Evolutionary conservation across 2,113 vertebrate genomes (phyloP).

Genomic region (Indri indri): DNA sequence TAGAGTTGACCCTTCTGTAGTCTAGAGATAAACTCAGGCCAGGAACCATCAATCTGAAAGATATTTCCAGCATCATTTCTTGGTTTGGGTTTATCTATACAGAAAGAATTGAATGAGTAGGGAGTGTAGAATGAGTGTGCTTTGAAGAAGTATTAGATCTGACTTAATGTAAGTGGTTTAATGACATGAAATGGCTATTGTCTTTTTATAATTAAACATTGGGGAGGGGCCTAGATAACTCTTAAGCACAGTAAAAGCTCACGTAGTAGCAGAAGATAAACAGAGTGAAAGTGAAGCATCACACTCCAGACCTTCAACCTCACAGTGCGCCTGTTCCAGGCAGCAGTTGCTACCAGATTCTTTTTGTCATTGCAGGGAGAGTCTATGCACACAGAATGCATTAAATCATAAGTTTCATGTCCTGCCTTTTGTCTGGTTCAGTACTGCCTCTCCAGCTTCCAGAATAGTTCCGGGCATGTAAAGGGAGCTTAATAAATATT

Average conservation of each 20-base stretch:
- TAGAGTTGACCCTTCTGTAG: slow-evolving; percentile 56
- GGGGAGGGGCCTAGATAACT: not conserved
- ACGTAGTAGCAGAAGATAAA: not conserved
- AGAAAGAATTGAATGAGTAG: slow-evolving; percentile 42
- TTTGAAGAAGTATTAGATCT: slow-evolving; percentile 2
- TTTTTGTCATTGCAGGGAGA: not conserved
- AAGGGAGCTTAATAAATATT: not conserved
- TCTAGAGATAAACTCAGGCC: slow-evolving; percentile 60
- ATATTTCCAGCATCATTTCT: slow-evolving; percentile 59
- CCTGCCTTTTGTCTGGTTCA: not conserved
- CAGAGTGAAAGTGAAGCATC: not conserved
- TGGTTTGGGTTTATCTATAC: slow-evolving; percentile 53
- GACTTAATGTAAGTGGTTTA: slow-evolving; percentile 27
- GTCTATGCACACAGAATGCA: not conserved
- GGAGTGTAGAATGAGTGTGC: not conserved
- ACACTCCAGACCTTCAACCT: not conserved
- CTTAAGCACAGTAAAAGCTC: not conserved
- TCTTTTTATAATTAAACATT: slow-evolving; percentile 21
- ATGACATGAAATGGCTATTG: not conserved
- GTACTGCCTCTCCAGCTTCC: not conserved
- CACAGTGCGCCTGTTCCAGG: not conserved
- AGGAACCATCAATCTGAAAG: slow-evolving; percentile 58
- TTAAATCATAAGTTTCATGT: not conserved
- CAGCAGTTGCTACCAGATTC: not conserved
- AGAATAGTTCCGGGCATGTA: not conserved